Conservation (phyloP, 2,888 invertebrate species). For the Criorhina ranunculi region DNA sequence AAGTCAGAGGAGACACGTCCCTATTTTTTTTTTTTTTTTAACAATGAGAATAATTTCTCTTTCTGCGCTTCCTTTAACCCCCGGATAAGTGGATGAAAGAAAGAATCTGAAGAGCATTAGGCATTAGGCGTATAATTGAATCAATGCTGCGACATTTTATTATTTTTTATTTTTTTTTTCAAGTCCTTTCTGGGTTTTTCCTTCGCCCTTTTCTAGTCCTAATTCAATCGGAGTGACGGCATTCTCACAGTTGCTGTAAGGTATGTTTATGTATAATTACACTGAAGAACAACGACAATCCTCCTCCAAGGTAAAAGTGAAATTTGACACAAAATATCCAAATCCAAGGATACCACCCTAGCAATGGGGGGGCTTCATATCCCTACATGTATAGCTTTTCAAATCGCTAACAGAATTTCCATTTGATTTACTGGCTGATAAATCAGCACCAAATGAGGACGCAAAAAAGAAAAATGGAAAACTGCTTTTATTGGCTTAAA, state of each 20-base stretch:
- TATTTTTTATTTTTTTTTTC: neutral
- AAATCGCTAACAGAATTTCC: neutral
- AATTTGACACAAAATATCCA: slow-evolving; percentile 25
- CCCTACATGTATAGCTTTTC: no score
- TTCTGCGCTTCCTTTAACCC: neutral
- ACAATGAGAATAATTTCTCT: no score
- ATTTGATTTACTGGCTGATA: slow-evolving; percentile 29
- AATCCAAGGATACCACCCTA: no score
- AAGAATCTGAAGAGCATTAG: slow-evolving; percentile 6
- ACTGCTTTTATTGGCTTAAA: slow-evolving; percentile 17
- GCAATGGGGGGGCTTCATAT: no score
- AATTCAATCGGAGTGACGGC: slow-evolving; percentile 11
- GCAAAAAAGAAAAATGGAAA: neutral
- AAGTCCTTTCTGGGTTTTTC: neutral
- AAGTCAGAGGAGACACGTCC: neutral
- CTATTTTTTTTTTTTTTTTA: no score
- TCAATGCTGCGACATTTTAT: slow-evolving; percentile 8
- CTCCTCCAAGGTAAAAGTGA: neutral
- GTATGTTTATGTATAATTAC: slow-evolving; percentile 12
- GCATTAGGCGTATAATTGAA: slow-evolving; percentile 15
- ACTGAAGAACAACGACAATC: slow-evolving; percentile 1
- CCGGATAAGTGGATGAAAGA: neutral
- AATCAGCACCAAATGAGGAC: slow-evolving; percentile 14
- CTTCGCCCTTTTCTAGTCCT: no score
- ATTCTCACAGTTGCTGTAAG: slow-evolving; percentile 4